Evolutionary conservation across 2,113 vertebrate species (phyloP), one percentile per base, ranked within the genome.

Genomic region (Colaptes auratus): DNA sequence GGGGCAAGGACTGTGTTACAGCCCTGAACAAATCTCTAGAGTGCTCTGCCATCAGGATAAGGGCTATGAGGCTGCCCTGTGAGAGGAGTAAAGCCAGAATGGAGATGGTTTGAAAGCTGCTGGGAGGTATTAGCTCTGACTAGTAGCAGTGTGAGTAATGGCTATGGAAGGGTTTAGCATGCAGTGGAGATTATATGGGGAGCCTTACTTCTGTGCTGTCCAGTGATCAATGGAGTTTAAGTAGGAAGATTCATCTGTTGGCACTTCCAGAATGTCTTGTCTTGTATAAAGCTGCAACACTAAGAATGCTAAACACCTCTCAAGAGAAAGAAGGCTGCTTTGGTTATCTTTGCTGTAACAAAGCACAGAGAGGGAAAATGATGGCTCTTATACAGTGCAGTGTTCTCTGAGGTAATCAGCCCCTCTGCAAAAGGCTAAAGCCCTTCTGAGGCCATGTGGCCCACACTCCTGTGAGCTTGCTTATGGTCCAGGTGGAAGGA

Each of bases 391-490:
- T 7, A 4, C 23, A 14, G 3, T 4, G n/a, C 6, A 0, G 71
- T 8, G 10, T 23, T 12, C 33, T 23, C 15, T 44, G 39, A 6
- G 8, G 12, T 0, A 10, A 50, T 48, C 2, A 25, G 76, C 16
- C 50, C 24, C n/a, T 6, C 21, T 20, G 18, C 12, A 4, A 18
- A 28, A 27, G 53, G 30, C 17, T 14, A 2, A 23, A 27, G 52
- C 3, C 11, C 12, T 5, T 30, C 3, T 1, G 9, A 4, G 28
- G 58, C n/a, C 4, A 4, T 3, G 35, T 12, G 52, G 25, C 18
- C n/a, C 2, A 0, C 4, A 1, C 30, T 31, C 27, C 21, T 3
- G 0, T 4, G 14, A 31, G 39, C n/a, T 36, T 4, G 0, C 20
- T 10, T 8, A 1, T 3, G 0, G 8, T 8, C 4, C 2, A 2